These are phyloP conservation scores for Aphidoletes aphidimyza DNA, from an alignment of 2,888 invertebrate genomes.

Conservation along the genomic window DNA sequence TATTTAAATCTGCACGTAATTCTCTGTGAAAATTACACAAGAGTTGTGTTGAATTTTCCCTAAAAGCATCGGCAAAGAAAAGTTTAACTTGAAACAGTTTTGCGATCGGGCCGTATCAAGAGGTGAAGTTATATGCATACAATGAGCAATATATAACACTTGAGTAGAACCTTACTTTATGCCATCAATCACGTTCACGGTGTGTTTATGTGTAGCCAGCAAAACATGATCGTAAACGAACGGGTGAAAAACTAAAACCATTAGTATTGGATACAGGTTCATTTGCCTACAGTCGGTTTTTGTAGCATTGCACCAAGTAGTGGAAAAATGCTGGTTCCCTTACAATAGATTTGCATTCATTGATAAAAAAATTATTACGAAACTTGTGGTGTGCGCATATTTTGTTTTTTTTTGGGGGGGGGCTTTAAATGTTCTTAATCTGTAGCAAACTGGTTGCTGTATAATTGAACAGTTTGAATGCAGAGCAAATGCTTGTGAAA, in stretches of 20 bases:
- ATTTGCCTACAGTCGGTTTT: background rate
- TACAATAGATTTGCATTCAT: background rate
- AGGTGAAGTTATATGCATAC: too few species aligned
- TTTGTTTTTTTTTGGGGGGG: background rate
- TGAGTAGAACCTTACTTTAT: too few species aligned
- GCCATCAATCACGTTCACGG: too few species aligned
- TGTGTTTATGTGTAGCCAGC: too few species aligned
- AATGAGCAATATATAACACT: too few species aligned
- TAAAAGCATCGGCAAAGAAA: too few species aligned
- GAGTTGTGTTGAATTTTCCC: too few species aligned
- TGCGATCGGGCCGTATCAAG: too few species aligned
- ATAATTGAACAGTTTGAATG: background rate
- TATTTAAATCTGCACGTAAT: too few species aligned
- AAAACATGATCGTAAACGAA: too few species aligned
- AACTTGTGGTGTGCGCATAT: background rate
- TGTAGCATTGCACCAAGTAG: background rate
- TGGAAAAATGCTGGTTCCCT: slow-evolving; percentile 5
- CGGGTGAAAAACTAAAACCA: background rate
- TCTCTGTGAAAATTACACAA: too few species aligned
- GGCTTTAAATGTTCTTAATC: slow-evolving; percentile 33
- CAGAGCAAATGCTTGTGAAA: background rate
- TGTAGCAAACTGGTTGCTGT: background rate
- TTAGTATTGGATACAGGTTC: background rate
- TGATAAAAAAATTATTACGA: slow-evolving; percentile 28
- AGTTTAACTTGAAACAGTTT: too few species aligned